Percentiles rank a stretch among this genome's conserved stretches.
These are phyloP conservation scores for Acromyrmex charruanus DNA, from an alignment of 1,140 invertebrate species.

Conservation along the genomic window DNA sequence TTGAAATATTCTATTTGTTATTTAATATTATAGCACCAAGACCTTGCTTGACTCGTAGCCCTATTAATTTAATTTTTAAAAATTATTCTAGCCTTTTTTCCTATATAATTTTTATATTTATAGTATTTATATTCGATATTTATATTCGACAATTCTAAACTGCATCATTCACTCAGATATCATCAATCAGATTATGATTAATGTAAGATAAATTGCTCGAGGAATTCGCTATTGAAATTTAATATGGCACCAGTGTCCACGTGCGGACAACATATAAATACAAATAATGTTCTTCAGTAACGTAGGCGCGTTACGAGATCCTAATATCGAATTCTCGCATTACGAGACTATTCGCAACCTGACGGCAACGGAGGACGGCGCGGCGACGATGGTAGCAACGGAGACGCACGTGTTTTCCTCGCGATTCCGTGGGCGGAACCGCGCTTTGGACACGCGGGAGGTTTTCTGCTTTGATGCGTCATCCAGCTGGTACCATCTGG, in stretches of 20 bases:
- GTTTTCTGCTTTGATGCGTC: conserved; percentile 74
- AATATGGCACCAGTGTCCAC: conserved; percentile 5
- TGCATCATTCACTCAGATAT: not conserved
- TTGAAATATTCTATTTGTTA: too few species aligned
- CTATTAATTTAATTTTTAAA: too few species aligned
- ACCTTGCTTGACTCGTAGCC: too few species aligned
- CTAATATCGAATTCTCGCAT: conserved; percentile 16
- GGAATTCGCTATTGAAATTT: conserved; percentile 13
- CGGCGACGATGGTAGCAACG: not conserved
- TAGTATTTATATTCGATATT: too few species aligned
- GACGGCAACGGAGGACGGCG: not conserved
- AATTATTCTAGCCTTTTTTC: too few species aligned
- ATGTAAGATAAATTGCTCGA: not conserved
- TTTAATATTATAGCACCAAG: too few species aligned
- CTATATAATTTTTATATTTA: too few species aligned
- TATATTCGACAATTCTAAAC: not conserved
- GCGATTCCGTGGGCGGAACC: conserved; percentile 71
- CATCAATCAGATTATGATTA: not conserved
- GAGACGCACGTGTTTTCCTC: conserved; percentile 50
- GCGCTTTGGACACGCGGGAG: conserved; percentile 67
- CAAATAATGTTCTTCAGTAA: conserved; percentile 7
- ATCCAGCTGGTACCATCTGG: conserved; percentile 78
- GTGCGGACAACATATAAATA: not conserved
- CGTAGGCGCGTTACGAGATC: not conserved
- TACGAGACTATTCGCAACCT: conserved; percentile 25